Evolutionary conservation across 2,113 vertebrate species (phyloP).

Genomic region (Cyprinodon brontotheroides): DNA sequence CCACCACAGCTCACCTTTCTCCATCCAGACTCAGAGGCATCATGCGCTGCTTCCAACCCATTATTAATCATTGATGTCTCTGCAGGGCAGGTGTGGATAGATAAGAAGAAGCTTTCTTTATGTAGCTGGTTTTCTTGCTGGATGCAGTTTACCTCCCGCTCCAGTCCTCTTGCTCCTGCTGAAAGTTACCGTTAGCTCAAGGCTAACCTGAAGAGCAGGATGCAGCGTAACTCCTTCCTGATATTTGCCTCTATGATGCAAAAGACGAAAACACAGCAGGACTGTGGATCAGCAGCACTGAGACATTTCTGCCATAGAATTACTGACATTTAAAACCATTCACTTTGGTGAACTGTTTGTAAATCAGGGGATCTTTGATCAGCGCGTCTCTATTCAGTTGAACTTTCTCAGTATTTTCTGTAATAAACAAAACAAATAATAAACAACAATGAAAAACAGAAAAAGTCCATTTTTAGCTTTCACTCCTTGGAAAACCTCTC

Average conservation of each 20-base stretch:
- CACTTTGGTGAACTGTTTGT: too few relatives aligned
- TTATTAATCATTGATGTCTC: not conserved
- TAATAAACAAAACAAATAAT: not conserved
- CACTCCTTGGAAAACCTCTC: not conserved
- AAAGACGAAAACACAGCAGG: not conserved
- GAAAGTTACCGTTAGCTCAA: not conserved
- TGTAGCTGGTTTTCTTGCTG: not conserved
- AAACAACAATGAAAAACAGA: not conserved
- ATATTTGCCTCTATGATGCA: not conserved
- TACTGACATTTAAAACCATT: not conserved
- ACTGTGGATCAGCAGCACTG: not conserved
- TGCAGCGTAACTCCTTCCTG: not conserved
- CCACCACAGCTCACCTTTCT: not conserved
- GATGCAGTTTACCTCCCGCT: not conserved
- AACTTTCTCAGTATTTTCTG: not conserved
- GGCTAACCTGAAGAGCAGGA: not conserved
- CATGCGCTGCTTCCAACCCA: not conserved
- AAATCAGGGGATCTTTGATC: too few relatives aligned
- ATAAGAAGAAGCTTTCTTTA: too few relatives aligned
- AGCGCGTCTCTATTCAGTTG: too few relatives aligned
- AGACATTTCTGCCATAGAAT: not conserved
- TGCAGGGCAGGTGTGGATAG: too few relatives aligned
- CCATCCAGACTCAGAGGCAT: not conserved
- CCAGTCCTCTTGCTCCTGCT: not conserved
- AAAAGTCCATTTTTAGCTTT: not conserved